A percentile compares a stretch with the other conserved stretches of the same genome.
phyloP scores from a whole-genome alignment of 2,113 vertebrate species.

The Geococcyx californianus region DNA sequence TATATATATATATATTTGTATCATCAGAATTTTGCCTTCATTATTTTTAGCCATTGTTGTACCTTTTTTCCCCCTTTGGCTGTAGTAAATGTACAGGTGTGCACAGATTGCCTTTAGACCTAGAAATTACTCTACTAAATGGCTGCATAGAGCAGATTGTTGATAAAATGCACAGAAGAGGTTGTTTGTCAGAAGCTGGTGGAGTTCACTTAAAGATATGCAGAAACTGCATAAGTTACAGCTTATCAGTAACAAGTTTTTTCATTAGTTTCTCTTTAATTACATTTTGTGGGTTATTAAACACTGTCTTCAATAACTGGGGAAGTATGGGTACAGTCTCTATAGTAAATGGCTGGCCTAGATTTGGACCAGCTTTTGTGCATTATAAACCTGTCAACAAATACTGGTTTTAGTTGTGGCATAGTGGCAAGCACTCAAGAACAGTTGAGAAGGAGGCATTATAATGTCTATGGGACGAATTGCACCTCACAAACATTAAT shows the following conservation, averaged over 20 bases:
- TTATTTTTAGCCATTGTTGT: not conserved
- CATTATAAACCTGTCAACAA: not conserved
- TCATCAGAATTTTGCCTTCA: not conserved
- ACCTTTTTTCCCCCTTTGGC: not conserved
- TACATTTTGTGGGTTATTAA: not conserved
- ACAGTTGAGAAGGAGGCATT: not conserved
- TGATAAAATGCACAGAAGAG: not conserved
- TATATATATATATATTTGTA: not conserved
- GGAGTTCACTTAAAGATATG: not conserved
- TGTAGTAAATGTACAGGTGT: not conserved
- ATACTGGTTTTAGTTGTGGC: not conserved
- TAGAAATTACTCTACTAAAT: not conserved
- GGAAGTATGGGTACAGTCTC: not conserved
- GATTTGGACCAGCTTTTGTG: not conserved
- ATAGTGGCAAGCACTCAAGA: not conserved
- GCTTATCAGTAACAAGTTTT: not conserved
- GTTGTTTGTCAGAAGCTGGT: not conserved
- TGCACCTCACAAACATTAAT: conserved; percentile 24
- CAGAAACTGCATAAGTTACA: not conserved
- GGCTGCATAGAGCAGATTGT: not conserved
- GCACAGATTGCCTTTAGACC: not conserved
- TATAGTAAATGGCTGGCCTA: not conserved
- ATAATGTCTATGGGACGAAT: conserved; percentile 27
- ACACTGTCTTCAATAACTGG: not conserved
- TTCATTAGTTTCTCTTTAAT: not conserved